Percentiles rank a stretch among this genome's conserved stretches.
These are phyloP conservation scores for Ellobium chinense DNA, from an alignment of 2,888 invertebrate genomes.

Conservation along the genomic window DNA sequence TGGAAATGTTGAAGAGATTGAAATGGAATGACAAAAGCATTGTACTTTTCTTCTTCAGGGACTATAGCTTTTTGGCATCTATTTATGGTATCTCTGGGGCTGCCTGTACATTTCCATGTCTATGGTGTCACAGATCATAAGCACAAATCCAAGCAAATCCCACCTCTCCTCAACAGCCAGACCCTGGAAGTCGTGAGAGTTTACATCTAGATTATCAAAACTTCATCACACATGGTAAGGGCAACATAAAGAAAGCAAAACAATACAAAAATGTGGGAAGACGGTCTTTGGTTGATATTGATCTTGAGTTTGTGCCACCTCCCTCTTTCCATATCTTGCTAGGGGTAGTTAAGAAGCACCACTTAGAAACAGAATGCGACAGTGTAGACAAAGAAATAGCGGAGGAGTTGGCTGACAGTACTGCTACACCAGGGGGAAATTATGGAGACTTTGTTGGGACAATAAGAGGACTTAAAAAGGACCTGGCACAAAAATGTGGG, in stretches of 20 bases:
- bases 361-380: conserved; percentile 4
- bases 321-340: conserved; percentile 26
- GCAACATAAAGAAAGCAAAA: neutral
- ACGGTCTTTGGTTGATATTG: neutral
- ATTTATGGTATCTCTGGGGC: conserved; percentile 18
- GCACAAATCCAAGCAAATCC: neutral
- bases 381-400: neutral
- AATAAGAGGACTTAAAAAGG: neutral
- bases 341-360: conserved; percentile 20
- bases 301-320: neutral
- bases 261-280: neutral
- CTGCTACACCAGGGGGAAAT: neutral
- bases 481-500: neutral
- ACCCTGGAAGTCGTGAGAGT: neutral
- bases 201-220: neutral
- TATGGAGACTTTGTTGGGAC: neutral
- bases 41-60: conserved; percentile 3
- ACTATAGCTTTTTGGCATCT: neutral
- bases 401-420: neutral
- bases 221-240: neutral
- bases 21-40: conserved; percentile 2
- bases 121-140: conserved; percentile 3
- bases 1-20: neutral
- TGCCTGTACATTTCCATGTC: conserved; percentile 8
- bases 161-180: neutral